Conservation (phyloP, 2,113 vertebrate species). For the Sylvia atricapilla region DNA sequence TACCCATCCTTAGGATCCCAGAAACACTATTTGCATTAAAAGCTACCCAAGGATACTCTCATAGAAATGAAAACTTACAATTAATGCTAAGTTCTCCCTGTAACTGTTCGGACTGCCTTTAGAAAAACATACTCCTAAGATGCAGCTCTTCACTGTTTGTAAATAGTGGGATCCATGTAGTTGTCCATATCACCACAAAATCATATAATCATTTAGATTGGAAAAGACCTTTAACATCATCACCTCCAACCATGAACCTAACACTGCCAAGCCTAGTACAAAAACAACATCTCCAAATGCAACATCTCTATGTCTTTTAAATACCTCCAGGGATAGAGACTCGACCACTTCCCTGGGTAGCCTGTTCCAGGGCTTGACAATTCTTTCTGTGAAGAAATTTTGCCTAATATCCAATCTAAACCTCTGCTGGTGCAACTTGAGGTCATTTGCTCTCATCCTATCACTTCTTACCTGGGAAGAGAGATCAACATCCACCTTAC, state of each 20-base stretch:
- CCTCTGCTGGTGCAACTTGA: background rate
- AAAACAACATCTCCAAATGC: background rate
- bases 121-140: background rate
- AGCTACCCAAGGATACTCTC: background rate
- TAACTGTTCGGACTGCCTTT: background rate
- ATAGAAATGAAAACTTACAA: background rate
- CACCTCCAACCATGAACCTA: background rate
- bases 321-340: background rate
- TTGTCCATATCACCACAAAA: background rate
- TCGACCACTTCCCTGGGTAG: background rate
- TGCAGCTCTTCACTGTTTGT: background rate
- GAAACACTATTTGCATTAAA: background rate
- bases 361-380: background rate
- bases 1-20: background rate
- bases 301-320: rapidly evolving
- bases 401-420: background rate
- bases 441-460: background rate
- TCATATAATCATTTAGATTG: background rate
- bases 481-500: background rate
- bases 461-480: background rate
- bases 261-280: background rate
- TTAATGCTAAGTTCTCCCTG: background rate
- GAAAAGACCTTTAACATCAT: background rate
- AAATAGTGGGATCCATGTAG: background rate
- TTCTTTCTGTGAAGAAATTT: background rate